A percentile compares a stretch with the other conserved stretches of the same genome.
Conservation (phyloP, 2,113 vertebrate species). For the Chiloscyllium plagiosum region DNA sequence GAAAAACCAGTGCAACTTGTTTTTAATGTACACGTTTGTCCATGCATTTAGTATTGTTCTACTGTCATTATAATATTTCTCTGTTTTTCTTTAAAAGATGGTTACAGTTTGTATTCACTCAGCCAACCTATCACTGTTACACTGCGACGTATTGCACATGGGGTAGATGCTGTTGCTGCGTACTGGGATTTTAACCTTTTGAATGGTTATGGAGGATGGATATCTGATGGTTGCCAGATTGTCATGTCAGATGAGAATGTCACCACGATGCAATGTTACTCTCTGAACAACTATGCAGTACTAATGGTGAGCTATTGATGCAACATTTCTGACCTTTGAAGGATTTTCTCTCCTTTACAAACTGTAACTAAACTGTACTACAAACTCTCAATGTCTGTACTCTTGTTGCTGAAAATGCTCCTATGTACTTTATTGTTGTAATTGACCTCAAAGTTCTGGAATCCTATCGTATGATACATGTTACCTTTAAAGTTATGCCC, state of each 20-base stretch:
- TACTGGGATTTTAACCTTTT: constrained; percentile 85
- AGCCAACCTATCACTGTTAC: constrained; percentile 75
- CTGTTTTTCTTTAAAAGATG: constrained; percentile 60
- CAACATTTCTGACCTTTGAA: not conserved
- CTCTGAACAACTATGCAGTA: constrained; percentile 85
- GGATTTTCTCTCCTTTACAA: not conserved
- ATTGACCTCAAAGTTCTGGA: not conserved
- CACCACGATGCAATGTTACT: constrained; percentile 82
- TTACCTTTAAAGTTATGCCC: not conserved
- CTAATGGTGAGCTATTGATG: constrained; percentile 69
- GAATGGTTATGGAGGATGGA: constrained; percentile 86
- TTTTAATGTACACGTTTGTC: not conserved
- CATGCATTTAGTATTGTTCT: not conserved
- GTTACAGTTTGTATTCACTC: constrained; percentile 55
- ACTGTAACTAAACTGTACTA: not conserved
- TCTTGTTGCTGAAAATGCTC: not conserved
- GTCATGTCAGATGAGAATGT: constrained; percentile 81
- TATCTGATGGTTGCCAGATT: constrained; percentile 78
- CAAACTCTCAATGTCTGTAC: not conserved
- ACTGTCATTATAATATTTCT: not conserved
- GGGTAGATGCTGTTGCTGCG: constrained; percentile 77
- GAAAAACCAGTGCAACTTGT: not conserved
- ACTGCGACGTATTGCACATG: constrained; percentile 72
- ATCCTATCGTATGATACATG: not conserved
- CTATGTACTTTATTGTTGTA: not conserved